phyloP scores from a whole-genome alignment of 1,140 invertebrate species.

The Riptortus pedestris region DNA sequence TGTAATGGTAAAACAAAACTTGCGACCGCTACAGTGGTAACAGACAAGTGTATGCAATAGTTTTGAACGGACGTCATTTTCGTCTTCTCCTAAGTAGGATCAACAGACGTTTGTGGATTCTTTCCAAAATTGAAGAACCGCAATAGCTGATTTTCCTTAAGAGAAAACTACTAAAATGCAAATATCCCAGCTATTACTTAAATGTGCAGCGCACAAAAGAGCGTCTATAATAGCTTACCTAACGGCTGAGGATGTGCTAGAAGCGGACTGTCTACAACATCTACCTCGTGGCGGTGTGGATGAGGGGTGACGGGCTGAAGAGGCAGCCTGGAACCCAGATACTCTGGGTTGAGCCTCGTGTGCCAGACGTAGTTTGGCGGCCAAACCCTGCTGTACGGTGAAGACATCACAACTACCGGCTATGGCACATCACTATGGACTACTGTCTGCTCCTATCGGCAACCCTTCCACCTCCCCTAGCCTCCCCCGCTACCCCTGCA shows the following conservation, averaged over 20 bases:
- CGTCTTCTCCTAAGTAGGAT: too few species aligned
- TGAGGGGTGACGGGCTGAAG: neutral
- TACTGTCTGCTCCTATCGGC: neutral
- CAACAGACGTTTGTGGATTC: too few species aligned
- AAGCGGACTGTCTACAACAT: neutral
- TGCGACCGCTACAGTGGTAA: too few species aligned
- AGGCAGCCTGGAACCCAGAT: neutral
- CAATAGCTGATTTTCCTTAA: too few species aligned
- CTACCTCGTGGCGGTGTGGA: neutral
- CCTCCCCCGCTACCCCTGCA: neutral
- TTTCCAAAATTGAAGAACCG: too few species aligned
- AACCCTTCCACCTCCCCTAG: neutral
- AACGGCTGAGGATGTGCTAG: neutral
- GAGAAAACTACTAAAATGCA: too few species aligned
- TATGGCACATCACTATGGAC: slow-evolving; percentile 1
- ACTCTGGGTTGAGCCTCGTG: neutral
- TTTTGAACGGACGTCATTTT: too few species aligned
- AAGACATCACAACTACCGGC: neutral
- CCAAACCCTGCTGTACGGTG: slow-evolving; percentile 2
- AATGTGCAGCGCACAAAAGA: too few species aligned
- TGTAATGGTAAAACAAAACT: too few species aligned
- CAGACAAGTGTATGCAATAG: too few species aligned
- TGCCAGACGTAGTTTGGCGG: slow-evolving; percentile 7
- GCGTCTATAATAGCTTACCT: too few species aligned
- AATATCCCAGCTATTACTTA: too few species aligned